Evolutionary conservation across 2,888 invertebrate genomes (phyloP).

Genomic region (Polydrusus tereticollis): DNA sequence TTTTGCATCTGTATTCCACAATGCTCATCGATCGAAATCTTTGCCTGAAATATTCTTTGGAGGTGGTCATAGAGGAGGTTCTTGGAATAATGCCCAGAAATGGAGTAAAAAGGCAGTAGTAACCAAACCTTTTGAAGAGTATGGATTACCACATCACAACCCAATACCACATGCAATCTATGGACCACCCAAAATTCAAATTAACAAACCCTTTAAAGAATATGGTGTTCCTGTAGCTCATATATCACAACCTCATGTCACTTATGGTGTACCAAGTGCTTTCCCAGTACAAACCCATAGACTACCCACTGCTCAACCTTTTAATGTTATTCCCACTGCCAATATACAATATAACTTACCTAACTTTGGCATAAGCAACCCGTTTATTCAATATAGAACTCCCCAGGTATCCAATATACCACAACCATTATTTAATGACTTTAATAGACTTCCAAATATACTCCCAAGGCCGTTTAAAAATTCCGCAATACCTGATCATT

Average conservation of each 20-base stretch:
- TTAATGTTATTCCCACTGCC: too few relatives aligned
- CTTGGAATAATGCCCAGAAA: neutral
- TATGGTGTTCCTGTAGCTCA: neutral
- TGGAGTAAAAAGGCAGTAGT: neutral
- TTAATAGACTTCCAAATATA: too few relatives aligned
- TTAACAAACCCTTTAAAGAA: neutral
- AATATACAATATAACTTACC: neutral
- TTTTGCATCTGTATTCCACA: slow-evolving; percentile 17
- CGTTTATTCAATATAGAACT: neutral
- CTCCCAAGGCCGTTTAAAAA: too few relatives aligned
- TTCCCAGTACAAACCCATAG: neutral
- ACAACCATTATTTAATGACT: too few relatives aligned
- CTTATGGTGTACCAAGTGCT: neutral
- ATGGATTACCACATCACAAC: neutral
- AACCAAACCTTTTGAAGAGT: neutral
- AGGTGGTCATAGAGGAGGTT: slow-evolving; percentile 6
- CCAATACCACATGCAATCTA: neutral
- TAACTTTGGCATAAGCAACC: neutral
- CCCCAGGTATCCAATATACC: too few relatives aligned
- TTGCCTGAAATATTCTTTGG: slow-evolving; percentile 20
- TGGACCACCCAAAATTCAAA: neutral
- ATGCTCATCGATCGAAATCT: slow-evolving; percentile 1
- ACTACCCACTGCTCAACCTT: too few relatives aligned
- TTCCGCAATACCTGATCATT: too few relatives aligned
- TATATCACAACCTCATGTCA: neutral